Base-by-base conservation (phyloP, 2,113 vertebrate species). In the Actenoides hombroni region DNA sequence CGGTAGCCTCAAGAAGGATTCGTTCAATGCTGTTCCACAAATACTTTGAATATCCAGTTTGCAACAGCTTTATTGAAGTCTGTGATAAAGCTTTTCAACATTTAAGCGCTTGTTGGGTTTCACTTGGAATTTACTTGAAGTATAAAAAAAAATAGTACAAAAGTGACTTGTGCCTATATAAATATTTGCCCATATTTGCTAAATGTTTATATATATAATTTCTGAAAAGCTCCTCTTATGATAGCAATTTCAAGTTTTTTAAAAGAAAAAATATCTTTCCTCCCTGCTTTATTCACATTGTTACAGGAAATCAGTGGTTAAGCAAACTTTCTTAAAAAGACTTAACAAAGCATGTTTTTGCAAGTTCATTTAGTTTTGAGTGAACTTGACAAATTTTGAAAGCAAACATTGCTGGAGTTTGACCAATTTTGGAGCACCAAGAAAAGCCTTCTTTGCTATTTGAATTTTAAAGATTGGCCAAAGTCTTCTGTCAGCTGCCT, bases 381-480 rank as follows among this genome's bases (percentile, higher is more conserved):
- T 49, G 65, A 86, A 83, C 63, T 33, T 56, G 76, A 81, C 64
- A 79, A 88, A 92, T 92, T 96, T 90, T 68, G 83, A 97, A 95
- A 96, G 84, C 74, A 88, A 95, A 81, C 75, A 61, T 42, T 44
- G 18, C 1, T 51, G 15, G 40, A 86, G 42, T 75, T 13, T 75
- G 54, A 65, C 49, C 71, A 78, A 18, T 88, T 94, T 88, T 3
- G 16, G 82, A 91, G 86, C 25, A 33, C 37, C 3, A 11, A 59
- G 61, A 79, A 83, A 93, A 82, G 63, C 40, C 31, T 17, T 16
- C 64, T 79, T 61, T 60, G 67, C 71, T 46, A n/a, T 92, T 95
- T 96, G 91, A 95, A 95, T 96, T 91, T 94, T 97, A 97, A 97
- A 92, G 88, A 79, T 83, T 82, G 67, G 44, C 59, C 84, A 13